phyloP scores from a whole-genome alignment of 2,113 vertebrate species.

The Anser cygnoides region DNA sequence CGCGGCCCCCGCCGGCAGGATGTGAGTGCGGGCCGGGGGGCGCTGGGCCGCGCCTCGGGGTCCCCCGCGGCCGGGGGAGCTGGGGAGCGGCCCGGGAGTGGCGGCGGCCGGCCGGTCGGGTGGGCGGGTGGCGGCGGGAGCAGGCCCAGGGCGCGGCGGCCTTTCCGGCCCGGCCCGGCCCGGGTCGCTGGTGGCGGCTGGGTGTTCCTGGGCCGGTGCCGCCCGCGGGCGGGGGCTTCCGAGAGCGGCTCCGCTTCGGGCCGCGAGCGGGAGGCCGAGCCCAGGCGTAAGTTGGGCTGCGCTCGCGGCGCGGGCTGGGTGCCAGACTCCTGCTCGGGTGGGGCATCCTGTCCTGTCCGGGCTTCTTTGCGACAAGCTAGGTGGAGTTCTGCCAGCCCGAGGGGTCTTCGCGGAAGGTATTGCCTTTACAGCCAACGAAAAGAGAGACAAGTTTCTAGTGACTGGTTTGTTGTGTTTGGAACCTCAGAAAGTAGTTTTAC shows the following conservation, averaged over 20 bases:
- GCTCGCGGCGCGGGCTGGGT: neutral
- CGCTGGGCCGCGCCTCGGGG: neutral
- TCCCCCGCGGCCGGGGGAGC: rapidly evolving
- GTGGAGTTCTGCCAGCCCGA: rapidly evolving
- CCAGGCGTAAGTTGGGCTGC: rapidly evolving
- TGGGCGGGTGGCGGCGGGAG: neutral
- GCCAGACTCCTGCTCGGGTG: rapidly evolving
- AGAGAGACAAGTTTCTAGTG: neutral
- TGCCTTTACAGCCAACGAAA: neutral
- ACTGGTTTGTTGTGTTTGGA: neutral
- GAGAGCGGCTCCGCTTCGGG: neutral
- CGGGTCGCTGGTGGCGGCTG: neutral
- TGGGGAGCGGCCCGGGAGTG: neutral
- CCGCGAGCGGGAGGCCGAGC: neutral
- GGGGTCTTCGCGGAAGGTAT: rapidly evolving
- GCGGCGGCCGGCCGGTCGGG: too few species aligned
- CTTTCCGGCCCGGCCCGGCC: neutral
- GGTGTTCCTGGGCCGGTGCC: neutral
- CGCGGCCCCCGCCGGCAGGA: neutral
- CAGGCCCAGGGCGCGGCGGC: neutral
- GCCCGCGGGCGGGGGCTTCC: neutral
- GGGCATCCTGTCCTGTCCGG: neutral
- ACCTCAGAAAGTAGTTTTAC: neutral
- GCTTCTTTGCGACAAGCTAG: rapidly evolving
- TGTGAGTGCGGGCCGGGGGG: neutral